These are phyloP conservation scores for Thalassarche chlororhynchos DNA, from an alignment of 2,113 vertebrate genomes.

Conservation along the genomic window DNA sequence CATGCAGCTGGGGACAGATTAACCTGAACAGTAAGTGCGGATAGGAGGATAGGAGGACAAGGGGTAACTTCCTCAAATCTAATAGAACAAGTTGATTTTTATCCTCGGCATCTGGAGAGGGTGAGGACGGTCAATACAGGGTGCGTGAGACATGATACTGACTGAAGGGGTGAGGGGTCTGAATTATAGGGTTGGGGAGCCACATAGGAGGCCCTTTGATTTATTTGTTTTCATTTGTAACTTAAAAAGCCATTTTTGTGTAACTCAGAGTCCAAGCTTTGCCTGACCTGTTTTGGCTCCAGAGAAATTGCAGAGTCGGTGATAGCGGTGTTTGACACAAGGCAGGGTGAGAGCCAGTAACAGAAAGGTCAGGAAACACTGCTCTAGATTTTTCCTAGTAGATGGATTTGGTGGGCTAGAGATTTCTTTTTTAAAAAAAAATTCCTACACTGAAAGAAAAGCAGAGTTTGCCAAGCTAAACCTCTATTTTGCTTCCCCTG, in stretches of 20 bases:
- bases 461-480: background rate
- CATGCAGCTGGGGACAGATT: background rate
- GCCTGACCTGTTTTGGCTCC: background rate
- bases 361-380: background rate
- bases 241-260: background rate
- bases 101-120: background rate
- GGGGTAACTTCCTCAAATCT: background rate
- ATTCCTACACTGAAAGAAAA: background rate
- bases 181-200: background rate
- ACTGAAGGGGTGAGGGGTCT: background rate
- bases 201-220: background rate
- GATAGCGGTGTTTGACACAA: background rate
- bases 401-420: background rate
- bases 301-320: background rate
- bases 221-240: background rate
- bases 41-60: background rate
- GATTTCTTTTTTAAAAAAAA: background rate
- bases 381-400: background rate
- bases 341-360: background rate
- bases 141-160: background rate
- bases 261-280: background rate
- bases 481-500: background rate
- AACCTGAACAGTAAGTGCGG: background rate
- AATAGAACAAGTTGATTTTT: background rate
- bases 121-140: background rate